Percentiles rank a stretch among this genome's conserved stretches.
These are phyloP conservation scores for Bombus waltoni DNA, from an alignment of 1,140 invertebrate genomes.

Conservation along the genomic window DNA sequence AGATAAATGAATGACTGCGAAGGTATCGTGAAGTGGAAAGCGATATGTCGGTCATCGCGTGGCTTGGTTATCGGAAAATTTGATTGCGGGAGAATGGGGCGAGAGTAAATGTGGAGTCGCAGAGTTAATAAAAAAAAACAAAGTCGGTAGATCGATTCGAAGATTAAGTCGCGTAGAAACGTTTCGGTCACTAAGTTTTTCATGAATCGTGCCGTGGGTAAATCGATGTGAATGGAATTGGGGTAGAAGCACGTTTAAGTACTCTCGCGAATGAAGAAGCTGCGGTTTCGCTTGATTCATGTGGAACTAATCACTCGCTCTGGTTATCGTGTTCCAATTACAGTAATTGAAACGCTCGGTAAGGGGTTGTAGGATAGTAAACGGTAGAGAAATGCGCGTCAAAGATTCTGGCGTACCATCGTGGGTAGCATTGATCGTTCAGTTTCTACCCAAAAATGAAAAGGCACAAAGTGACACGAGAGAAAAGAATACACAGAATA, in stretches of 20 bases:
- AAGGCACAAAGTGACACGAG: neutral
- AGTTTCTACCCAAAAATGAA: neutral
- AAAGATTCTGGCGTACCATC: neutral
- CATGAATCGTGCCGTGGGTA: neutral
- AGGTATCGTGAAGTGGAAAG: neutral
- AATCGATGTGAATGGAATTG: neutral
- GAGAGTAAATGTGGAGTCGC: neutral
- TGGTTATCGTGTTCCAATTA: slow-evolving; percentile 7
- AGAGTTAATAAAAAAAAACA: neutral
- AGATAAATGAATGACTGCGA: too few species aligned
- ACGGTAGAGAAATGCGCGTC: neutral
- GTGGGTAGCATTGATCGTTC: neutral
- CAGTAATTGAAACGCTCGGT: neutral
- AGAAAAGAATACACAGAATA: neutral
- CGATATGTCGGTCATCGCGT: slow-evolving; percentile 12
- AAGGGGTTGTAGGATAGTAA: neutral
- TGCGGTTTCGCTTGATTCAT: neutral
- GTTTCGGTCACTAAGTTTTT: slow-evolving; percentile 10
- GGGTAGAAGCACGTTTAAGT: neutral
- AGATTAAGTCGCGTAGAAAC: neutral
- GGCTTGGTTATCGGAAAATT: neutral
- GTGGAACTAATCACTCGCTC: slow-evolving; percentile 9
- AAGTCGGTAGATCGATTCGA: neutral
- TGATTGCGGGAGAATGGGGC: too few species aligned
- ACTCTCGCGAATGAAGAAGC: neutral